phyloP scores from a whole-genome alignment of 2,113 vertebrate species.

The Protomyctophum bolini region DNA sequence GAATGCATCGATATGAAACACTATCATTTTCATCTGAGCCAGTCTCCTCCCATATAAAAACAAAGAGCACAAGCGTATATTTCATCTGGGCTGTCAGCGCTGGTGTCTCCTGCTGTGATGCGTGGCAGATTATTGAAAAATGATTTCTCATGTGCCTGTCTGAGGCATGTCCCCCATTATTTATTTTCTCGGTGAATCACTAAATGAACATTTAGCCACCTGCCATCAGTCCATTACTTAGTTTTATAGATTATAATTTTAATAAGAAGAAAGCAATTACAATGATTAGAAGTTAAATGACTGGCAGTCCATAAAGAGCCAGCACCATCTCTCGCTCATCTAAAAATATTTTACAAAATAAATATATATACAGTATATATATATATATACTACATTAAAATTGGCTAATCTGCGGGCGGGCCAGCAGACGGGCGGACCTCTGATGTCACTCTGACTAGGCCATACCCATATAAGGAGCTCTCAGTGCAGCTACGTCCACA shows the following conservation, averaged over 20 bases:
- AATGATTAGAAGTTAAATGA: constrained; percentile 71
- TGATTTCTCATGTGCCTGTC: constrained; percentile 73
- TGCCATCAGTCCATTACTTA: constrained; percentile 74
- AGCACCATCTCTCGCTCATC: constrained; percentile 43
- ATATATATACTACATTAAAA: too few relatives aligned
- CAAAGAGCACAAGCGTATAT: constrained; percentile 74
- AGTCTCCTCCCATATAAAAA: constrained; percentile 69
- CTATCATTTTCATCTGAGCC: constrained; percentile 65
- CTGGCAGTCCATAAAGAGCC: constrained; percentile 41
- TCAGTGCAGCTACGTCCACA: too few relatives aligned
- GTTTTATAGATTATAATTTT: constrained; percentile 75
- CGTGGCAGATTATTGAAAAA: constrained; percentile 76
- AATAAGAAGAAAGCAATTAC: constrained; percentile 73
- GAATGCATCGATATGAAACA: constrained; percentile 63
- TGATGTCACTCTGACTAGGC: too few relatives aligned
- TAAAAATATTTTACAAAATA: background rate
- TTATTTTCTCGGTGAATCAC: constrained; percentile 77
- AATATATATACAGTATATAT: background rate
- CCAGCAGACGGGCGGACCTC: too few relatives aligned
- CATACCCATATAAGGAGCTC: too few relatives aligned
- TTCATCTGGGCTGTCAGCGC: constrained; percentile 72
- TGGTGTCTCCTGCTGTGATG: constrained; percentile 64
- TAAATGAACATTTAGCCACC: constrained; percentile 77
- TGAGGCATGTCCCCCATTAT: constrained; percentile 72
- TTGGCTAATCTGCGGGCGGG: too few relatives aligned